Conservation (phyloP, 2,113 vertebrate species). For the Fulica atra region DNA sequence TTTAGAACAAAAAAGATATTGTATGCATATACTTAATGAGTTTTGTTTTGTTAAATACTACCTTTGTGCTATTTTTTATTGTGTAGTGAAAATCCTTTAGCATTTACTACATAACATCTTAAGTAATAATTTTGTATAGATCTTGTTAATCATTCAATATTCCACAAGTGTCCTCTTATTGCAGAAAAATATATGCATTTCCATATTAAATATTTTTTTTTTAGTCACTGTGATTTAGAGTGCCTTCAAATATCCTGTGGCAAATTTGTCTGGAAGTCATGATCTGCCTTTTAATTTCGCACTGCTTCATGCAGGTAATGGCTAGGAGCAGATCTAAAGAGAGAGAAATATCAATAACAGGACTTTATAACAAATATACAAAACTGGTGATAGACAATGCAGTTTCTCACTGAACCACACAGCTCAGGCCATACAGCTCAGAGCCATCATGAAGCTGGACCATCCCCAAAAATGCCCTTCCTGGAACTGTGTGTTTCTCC, state of each 20-base stretch:
- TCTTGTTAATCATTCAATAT: not conserved
- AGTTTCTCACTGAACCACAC: no score
- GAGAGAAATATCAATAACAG: no score
- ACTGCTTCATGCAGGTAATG: not conserved
- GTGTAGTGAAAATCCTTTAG: not conserved
- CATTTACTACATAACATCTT: not conserved
- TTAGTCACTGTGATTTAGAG: not conserved
- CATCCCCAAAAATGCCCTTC: no score
- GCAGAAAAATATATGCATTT: not conserved
- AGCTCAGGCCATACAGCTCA: no score
- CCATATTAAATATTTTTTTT: not conserved
- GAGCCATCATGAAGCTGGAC: no score
- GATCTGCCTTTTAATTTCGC: not conserved
- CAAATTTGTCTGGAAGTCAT: not conserved
- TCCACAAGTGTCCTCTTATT: not conserved
- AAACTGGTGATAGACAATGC: no score
- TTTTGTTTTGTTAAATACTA: not conserved
- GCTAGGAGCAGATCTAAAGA: not conserved
- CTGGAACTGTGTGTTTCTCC: no score
- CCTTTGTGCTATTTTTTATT: not conserved
- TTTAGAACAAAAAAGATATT: not conserved
- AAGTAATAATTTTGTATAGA: not conserved
- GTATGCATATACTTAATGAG: rapidly evolving
- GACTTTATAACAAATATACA: no score
- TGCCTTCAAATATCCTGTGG: not conserved